These are phyloP conservation scores for Brachyptera risi DNA, from an alignment of 2,888 invertebrate species.

Conservation along the genomic window DNA sequence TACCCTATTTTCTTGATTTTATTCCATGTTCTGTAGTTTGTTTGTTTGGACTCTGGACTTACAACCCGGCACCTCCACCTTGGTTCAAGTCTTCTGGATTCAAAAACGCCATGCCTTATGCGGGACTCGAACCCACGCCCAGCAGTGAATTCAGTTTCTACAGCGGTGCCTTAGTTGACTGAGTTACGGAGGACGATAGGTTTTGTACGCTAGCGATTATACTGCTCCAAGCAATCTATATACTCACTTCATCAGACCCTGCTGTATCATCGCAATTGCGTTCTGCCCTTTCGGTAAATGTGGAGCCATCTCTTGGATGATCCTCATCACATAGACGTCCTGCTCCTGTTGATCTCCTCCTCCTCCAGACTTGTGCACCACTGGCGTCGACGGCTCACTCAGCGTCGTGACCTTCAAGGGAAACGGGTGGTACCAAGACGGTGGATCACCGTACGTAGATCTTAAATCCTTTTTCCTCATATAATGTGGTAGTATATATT, in stretches of 20 bases:
- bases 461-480: not conserved
- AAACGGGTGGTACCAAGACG: constrained; percentile 20
- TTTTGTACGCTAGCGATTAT: no score
- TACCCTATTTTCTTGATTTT: no score
- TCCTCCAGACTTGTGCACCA: not conserved
- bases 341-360: not conserved
- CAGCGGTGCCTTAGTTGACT: no score
- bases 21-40: no score
- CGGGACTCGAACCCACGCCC: no score
- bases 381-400: not conserved
- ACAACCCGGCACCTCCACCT: no score
- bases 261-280: not conserved
- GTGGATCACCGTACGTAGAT: constrained; percentile 20
- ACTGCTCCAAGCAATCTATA: not conserved
- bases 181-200: no score
- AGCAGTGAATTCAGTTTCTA: no score
- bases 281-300: not conserved
- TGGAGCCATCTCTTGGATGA: constrained; percentile 3
- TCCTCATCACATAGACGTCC: not conserved
- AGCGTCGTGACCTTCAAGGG: not conserved
- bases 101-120: no score
- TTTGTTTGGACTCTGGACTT: no score
- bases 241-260: constrained; percentile 1
- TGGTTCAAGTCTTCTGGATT: no score
- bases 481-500: not conserved